Evolutionary conservation across 2,888 invertebrate species (phyloP).

Genomic region (Metalampra italica): DNA sequence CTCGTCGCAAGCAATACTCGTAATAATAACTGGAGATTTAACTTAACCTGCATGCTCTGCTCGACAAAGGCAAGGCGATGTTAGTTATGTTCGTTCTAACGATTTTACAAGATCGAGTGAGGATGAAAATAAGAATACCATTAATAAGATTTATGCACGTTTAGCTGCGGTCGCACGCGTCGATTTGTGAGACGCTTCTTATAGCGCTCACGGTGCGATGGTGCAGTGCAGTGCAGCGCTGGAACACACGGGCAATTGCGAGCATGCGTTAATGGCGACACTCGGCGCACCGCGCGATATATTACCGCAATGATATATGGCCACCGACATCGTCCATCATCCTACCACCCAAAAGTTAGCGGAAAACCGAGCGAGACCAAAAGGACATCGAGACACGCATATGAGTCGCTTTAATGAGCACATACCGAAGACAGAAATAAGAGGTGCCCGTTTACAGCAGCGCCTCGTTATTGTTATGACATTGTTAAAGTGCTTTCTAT

Average conservation of each 20-base stretch:
- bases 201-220: conserved; percentile 41
- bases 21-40: conserved; percentile 28
- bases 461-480: conserved; percentile 68
- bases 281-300: conserved; percentile 72
- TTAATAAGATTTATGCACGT: conserved; percentile 73
- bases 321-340: conserved; percentile 72
- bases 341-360: conserved; percentile 77
- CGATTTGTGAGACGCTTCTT: conserved; percentile 69
- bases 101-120: conserved; percentile 60
- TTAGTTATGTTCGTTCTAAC: conserved; percentile 44
- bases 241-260: conserved; percentile 60
- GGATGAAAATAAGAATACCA: conserved; percentile 69
- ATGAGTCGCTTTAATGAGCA: conserved; percentile 71
- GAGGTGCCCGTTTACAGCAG: conserved; percentile 64
- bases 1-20: conserved; percentile 24
- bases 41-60: conserved; percentile 8
- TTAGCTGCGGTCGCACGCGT: conserved; percentile 65
- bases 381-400: conserved; percentile 49
- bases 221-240: conserved; percentile 24
- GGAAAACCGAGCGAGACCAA: conserved; percentile 63
- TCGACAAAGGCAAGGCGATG: conserved; percentile 41
- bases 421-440: conserved; percentile 76
- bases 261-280: conserved; percentile 76
- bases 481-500: conserved; percentile 62
- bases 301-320: conserved; percentile 75